Evolutionary conservation across 2,797 vertebrate species (phyloP), one percentile per base, ranked within the genome.

Genomic region (Pempheris klunzingeri): DNA sequence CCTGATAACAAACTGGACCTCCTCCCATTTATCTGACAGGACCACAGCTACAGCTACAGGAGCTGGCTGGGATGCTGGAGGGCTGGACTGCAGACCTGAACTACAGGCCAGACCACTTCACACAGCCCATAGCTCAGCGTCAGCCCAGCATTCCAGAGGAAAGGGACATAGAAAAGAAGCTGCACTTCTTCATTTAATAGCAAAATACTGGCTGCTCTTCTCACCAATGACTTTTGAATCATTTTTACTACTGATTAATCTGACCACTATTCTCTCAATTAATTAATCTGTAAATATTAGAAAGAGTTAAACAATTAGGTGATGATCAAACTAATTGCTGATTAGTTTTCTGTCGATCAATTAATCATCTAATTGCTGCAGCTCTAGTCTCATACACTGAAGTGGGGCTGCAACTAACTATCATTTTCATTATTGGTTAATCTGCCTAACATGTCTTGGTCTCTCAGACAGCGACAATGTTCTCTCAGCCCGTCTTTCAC

Each of bases 1-100:
- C 73, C 73, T 81, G 47, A 86, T 73, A 78, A 61, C 77, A 86
- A 67, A 60, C 76, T 18, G 58, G 62, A 71, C 62, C 47, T 52
- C 72, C 70, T 78, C 57, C 64, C 50, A 30, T 79, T 76, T 44
- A 75, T 65, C 65, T 65, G 74, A 72, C 70, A 26, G 1, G 28
- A 71, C 58, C 49, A 2, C 10, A 15, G 57, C 28, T 46, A 34
- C 54, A 44, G 73, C 59, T 17, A 26, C 61, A 34, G 60, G 1
- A 57, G 24, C 78, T 70, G 13, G 24, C 65, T 65, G 44, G 17
- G 77, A 77, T 26, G 53, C 74, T 52, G 71, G 61, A 74, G 77
- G 36, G 38, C 36, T 2, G 53, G 36, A 62, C n/a, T 22, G 24
- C 55, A 64, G 66, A 53, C 44, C 50, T 44, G 28, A 28, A 49